Base-by-base conservation (phyloP, 2,113 vertebrate genomes). In the Paratilapia polleni region DNA sequence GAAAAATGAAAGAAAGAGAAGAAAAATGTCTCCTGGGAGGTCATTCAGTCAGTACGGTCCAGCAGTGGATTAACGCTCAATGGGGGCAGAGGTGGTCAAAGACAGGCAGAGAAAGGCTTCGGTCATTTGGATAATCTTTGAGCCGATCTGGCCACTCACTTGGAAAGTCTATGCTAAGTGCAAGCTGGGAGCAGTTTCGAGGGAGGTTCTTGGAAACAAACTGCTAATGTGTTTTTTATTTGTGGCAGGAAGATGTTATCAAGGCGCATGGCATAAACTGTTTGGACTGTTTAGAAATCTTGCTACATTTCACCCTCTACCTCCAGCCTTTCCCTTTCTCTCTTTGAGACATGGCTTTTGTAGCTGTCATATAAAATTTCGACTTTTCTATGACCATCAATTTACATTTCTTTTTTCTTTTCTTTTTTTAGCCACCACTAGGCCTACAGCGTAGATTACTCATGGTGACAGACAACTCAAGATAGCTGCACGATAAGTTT, bases 161-260 rank as follows among this genome's bases (percentile, higher is more conserved):
- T 78, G 86, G 82, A 89, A 86, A 94, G 85, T 87, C 64, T 17
- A 70, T 24, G 80, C 86, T 88, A 89, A 94, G 90, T 94, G 91
- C 86, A 75, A 80, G 85, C 82, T 62, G 86, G 87, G 91, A 89
- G 85, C 54, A 77, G 84, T 87, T 87, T 80, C 2, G 24, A 76
- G 74, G 86, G 66, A 89, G 85, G 88, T 88, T 89, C 92, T 82
- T 93, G 89, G 93, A 94, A 95, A 91, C 94, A 91, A 92, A 91
- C 94, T 93, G 85, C 93, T 93, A 94, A 95, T 94, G 92, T 90
- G 91, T 91, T 95, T 94, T 94, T 93, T 95, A 90, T 94, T 94
- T 95, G 92, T 90, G 89, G 89, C 84, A 63, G 73, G 24, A 68
- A 91, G 93, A 94, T 94, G 52, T 91, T 94, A 95, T 94, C 94